Percentiles rank a stretch among this genome's conserved stretches.
Evolutionary conservation across 2,888 invertebrate species (phyloP).

Genomic region (Amiota minor): DNA sequence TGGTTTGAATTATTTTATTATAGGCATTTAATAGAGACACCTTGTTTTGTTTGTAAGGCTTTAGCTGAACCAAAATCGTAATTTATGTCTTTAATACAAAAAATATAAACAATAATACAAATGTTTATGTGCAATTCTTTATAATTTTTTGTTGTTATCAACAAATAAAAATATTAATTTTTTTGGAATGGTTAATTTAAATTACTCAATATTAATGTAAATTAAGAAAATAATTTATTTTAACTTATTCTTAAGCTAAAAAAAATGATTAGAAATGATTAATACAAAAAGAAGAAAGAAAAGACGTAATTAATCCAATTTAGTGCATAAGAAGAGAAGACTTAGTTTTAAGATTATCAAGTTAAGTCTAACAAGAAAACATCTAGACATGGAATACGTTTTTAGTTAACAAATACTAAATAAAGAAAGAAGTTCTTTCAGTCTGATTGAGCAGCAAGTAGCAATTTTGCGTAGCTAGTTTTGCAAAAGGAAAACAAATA

Average conservation of each 20-base stretch:
- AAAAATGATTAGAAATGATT: conserved; percentile 17
- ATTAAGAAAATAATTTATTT: conserved; percentile 34
- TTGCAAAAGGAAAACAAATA: background rate
- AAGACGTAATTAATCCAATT: conserved; percentile 25
- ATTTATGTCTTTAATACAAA: conserved; percentile 50
- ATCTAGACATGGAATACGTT: too few relatives aligned
- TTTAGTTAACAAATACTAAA: background rate
- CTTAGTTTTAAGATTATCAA: conserved; percentile 34
- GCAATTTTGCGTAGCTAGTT: conserved; percentile 19
- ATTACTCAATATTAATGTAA: conserved; percentile 42
- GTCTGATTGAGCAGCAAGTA: conserved; percentile 39
- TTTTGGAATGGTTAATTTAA: conserved; percentile 27
- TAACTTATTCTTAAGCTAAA: background rate
- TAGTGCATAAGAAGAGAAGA: conserved; percentile 17
- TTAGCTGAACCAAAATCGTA: conserved; percentile 40
- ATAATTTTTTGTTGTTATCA: too few relatives aligned
- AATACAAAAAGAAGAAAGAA: background rate
- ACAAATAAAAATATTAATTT: too few relatives aligned
- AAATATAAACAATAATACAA: conserved; percentile 26
- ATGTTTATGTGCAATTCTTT: too few relatives aligned
- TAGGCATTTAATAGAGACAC: too few relatives aligned
- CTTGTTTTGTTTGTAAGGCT: background rate
- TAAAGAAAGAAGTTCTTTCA: conserved; percentile 36
- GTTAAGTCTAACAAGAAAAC: conserved; percentile 30
- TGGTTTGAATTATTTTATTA: conserved; percentile 14